A percentile compares a stretch with the other conserved stretches of the same genome.
These are phyloP conservation scores for Portunus trituberculatus DNA, from an alignment of 1,140 invertebrate genomes.

Conservation along the genomic window DNA sequence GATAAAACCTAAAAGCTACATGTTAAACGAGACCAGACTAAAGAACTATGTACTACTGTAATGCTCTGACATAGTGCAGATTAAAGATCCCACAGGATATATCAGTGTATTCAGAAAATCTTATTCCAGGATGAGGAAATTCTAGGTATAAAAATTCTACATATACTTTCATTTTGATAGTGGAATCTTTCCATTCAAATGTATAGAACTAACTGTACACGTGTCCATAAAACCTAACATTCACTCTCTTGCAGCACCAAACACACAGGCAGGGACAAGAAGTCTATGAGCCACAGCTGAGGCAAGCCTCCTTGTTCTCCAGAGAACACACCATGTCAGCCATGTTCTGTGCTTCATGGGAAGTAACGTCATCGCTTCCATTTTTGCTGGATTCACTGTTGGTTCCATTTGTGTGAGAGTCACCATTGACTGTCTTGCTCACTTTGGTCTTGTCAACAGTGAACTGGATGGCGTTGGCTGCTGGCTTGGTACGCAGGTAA, in stretches of 20 bases:
- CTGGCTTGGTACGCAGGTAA: conserved; percentile 97
- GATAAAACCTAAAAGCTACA: background rate
- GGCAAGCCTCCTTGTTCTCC: conserved; percentile 94
- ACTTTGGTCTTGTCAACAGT: conserved; percentile 96
- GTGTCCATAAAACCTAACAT: background rate
- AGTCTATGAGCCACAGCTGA: conserved; percentile 83
- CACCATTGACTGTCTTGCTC: conserved; percentile 73
- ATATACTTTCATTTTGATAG: too few species aligned
- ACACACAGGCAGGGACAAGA: background rate
- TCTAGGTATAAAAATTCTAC: background rate
- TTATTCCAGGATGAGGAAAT: background rate
- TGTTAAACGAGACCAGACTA: background rate
- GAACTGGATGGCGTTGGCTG: conserved; percentile 97
- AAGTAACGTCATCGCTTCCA: conserved; percentile 73
- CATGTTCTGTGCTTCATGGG: conserved; percentile 84
- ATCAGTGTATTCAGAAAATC: background rate
- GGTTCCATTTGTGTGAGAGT: conserved; percentile 77
- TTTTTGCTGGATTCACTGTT: conserved; percentile 57
- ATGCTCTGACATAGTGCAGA: background rate
- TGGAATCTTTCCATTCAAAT: background rate
- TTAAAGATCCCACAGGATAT: background rate
- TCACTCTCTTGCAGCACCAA: background rate
- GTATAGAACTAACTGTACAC: background rate
- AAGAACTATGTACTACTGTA: background rate
- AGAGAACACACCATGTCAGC: conserved; percentile 92